A percentile compares a stretch with the other conserved stretches of the same genome.
Conservation (phyloP, 1,140 invertebrate genomes). For the Tribolium madens region DNA sequence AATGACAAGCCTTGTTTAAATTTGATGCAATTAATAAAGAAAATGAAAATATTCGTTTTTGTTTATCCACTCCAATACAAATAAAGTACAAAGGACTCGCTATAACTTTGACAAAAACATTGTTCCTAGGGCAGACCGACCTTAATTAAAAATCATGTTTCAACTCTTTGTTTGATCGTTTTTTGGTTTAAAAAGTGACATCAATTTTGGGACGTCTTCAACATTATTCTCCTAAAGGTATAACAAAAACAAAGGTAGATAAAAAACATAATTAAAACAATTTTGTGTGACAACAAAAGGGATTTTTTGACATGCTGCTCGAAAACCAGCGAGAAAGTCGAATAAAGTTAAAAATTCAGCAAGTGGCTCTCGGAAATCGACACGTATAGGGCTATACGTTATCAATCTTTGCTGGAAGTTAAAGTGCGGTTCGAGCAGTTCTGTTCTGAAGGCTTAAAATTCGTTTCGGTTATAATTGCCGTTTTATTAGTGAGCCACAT, state of each 20-base stretch:
- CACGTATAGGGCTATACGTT: not conserved
- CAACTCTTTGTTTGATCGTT: conserved; percentile 4
- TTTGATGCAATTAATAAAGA: conserved; percentile 28
- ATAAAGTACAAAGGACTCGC: conserved; percentile 4
- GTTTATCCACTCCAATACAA: conserved; percentile 17
- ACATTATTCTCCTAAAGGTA: not conserved
- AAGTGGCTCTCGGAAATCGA: conserved; percentile 23
- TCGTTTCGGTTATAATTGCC: conserved; percentile 35
- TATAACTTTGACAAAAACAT: conserved; percentile 18
- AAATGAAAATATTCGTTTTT: conserved; percentile 28
- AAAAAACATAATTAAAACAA: not conserved
- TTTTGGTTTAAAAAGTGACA: not conserved
- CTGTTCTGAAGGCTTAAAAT: not conserved
- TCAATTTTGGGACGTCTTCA: not conserved
- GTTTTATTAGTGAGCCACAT: conserved; percentile 40
- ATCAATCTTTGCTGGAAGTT: conserved; percentile 8
- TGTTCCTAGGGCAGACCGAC: not conserved
- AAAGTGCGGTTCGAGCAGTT: not conserved
- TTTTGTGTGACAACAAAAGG: not conserved
- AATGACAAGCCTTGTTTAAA: conserved; percentile 17
- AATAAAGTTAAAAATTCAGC: conserved; percentile 9
- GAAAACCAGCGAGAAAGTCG: not conserved
- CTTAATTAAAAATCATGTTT: conserved; percentile 24
- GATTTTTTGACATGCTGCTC: not conserved
- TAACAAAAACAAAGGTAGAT: not conserved